Evolutionary conservation across 1,140 invertebrate species (phyloP), one percentile per base, ranked within the genome.

Genomic region (Caenorhabditis remanei): DNA sequence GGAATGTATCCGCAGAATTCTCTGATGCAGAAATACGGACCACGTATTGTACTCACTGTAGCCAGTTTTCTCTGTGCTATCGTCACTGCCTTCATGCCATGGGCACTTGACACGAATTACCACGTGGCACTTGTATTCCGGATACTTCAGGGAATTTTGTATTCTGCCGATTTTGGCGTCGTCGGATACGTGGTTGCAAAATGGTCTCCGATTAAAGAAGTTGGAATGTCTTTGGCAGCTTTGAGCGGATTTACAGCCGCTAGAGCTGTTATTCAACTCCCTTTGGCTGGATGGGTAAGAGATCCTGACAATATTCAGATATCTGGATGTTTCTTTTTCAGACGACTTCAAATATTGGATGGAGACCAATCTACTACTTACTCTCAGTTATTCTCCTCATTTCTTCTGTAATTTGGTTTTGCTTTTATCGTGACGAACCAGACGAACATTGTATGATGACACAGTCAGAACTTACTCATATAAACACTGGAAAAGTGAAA

Each of bases 151-250:
- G 83, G 83, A 6, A 48, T 84, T 16, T 32, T 84, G 5, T 84
- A 84, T 48, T 84, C 83, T 32, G 83, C 83, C 21, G 83, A 84
- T 48, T 84, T 84, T 41, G 83, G 83, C 43, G 83, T 84, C 9
- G 83, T 84, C 9, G 83, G 83, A 61, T 84, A 61, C 55, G 83
- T 84, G 24, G 40, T 41, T 21, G 58, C 83, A 24, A 84, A 50
- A 55, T 84, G 83, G 83, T 58, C 83, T 11, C 83, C 83, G 5
- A 58, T 84, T 5, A 9, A 58, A 43, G 83, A 84, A 84, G 21
- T 41, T 4, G 83, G 83, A 43, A 43, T 84, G 40, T 58, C 83
- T 13, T 41, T 84, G 55, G 83, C 83, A 9, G 83, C 83, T 41
- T 32, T 84, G 16, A 84, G 83, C 41, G 83, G 83, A 24, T 84